These are phyloP conservation scores for Conus betulinus DNA, from an alignment of 1,140 invertebrate species.

Conservation along the genomic window DNA sequence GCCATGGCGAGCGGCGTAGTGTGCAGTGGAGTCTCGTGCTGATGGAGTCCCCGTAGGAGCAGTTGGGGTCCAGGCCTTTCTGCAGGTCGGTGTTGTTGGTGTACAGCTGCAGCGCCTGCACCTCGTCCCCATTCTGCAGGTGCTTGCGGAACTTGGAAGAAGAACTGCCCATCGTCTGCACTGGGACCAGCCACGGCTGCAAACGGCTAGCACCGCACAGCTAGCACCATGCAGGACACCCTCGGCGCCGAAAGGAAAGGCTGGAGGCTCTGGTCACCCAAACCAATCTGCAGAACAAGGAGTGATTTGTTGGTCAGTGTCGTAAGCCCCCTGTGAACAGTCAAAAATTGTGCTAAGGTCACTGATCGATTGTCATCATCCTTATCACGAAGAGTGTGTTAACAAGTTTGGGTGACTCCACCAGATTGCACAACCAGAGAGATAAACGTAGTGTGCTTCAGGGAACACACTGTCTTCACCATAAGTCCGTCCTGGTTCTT, in stretches of 20 bases:
- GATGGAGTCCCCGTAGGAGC: constrained; percentile 83
- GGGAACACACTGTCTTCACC: no score
- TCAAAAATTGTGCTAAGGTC: no score
- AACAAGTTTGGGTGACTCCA: no score
- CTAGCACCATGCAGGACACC: background rate
- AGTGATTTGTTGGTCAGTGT: no score
- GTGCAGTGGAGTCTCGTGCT: constrained; percentile 84
- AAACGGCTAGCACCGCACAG: background rate
- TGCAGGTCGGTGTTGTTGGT: constrained; percentile 81
- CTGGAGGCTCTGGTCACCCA: background rate
- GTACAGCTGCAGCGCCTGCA: constrained; percentile 82
- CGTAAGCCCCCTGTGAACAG: no score
- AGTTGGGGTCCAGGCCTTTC: constrained; percentile 83
- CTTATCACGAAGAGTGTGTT: no score
- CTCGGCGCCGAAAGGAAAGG: background rate
- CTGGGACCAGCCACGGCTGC: background rate
- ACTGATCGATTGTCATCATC: no score
- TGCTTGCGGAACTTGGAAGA: constrained; percentile 85
- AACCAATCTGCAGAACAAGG: background rate
- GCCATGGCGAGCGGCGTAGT: constrained; percentile 83
- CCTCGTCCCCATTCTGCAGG: constrained; percentile 84
- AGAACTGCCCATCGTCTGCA: constrained; percentile 80
- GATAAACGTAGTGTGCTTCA: no score
- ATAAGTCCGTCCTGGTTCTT: no score
- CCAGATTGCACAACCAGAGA: no score